phyloP scores from a whole-genome alignment of 2,797 vertebrate genomes.

The Pyrocephalus nanus region DNA sequence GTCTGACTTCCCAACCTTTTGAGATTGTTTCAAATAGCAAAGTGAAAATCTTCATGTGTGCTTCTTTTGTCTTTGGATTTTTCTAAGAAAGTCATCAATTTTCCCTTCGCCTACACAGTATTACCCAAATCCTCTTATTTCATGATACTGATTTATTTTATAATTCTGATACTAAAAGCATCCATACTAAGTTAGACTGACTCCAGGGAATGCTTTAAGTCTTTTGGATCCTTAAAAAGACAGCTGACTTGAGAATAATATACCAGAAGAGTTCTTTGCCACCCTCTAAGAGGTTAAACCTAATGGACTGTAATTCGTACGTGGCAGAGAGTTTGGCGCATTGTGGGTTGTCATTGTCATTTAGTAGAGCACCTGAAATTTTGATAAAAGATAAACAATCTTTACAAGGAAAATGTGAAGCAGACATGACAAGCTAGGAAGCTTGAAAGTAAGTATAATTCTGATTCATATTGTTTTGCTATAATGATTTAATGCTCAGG shows the following conservation, averaged over 20 bases:
- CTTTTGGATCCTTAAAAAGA: background rate
- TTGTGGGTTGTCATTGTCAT: background rate
- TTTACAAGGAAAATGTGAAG: background rate
- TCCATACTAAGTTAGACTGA: background rate
- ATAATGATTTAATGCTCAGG: background rate
- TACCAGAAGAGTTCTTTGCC: background rate
- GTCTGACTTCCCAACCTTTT: background rate
- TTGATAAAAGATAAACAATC: background rate
- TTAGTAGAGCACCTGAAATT: background rate
- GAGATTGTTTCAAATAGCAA: background rate
- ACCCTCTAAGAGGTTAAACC: background rate
- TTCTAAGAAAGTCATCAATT: background rate
- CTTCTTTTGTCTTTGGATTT: constrained; percentile 5
- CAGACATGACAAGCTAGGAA: background rate
- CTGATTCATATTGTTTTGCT: background rate
- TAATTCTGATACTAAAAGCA: background rate
- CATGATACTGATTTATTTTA: background rate
- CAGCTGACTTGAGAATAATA: background rate
- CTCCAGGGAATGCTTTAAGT: background rate
- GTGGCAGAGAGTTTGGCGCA: background rate
- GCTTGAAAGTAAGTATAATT: background rate
- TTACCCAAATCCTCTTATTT: background rate
- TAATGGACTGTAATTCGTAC: background rate
- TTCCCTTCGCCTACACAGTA: background rate
- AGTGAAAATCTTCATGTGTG: background rate